Percentiles rank a stretch among this genome's conserved stretches.
These are phyloP conservation scores for Ganaspis sp. DNA, from an alignment of 1,140 invertebrate species.

Conservation along the genomic window DNA sequence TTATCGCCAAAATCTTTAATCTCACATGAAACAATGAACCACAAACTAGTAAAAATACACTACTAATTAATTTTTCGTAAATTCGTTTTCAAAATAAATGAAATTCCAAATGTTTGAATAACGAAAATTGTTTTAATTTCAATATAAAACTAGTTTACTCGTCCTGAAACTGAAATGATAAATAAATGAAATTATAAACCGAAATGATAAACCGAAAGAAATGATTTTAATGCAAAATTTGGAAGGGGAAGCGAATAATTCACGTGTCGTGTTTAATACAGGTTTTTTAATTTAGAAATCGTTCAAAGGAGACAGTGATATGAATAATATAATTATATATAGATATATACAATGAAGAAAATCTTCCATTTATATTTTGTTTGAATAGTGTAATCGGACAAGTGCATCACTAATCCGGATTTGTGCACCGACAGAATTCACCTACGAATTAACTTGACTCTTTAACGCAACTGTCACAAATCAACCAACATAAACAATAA, in stretches of 20 bases:
- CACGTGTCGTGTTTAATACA: constrained; percentile 65
- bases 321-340: constrained; percentile 72
- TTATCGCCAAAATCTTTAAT: too few relatives aligned
- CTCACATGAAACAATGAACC: too few relatives aligned
- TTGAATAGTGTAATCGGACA: constrained; percentile 47
- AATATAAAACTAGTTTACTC: too few relatives aligned
- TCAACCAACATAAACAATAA: constrained; percentile 44
- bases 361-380: constrained; percentile 63
- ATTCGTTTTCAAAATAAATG: too few relatives aligned
- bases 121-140: too few relatives aligned
- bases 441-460: constrained; percentile 55
- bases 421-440: constrained; percentile 53
- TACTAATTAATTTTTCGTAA: too few relatives aligned
- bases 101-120: too few relatives aligned
- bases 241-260: constrained; percentile 57
- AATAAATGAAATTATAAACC: too few relatives aligned
- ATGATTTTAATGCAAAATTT: background rate
- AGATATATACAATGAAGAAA: constrained; percentile 70
- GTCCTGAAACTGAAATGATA: too few relatives aligned
- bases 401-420: constrained; percentile 41
- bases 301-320: constrained; percentile 73
- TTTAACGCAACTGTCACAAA: constrained; percentile 32
- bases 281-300: constrained; percentile 74
- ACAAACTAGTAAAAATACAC: too few relatives aligned
- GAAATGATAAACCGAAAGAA: too few relatives aligned